phyloP scores from a whole-genome alignment of 2,888 invertebrate genomes.

The Drosophila meridionalis region DNA sequence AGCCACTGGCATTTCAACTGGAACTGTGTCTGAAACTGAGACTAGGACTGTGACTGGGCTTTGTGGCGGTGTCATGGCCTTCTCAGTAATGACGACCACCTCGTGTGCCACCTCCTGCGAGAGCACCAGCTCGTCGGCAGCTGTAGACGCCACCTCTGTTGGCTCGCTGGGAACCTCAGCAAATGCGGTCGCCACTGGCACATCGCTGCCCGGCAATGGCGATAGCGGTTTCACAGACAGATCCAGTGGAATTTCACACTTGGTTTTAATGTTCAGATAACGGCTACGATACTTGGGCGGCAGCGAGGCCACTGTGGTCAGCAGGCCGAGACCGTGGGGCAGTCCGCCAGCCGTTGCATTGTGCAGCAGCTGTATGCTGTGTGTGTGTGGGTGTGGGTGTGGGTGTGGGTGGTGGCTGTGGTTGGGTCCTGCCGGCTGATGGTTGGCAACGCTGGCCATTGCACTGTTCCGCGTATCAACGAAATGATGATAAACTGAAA shows the following conservation, averaged over 20 bases:
- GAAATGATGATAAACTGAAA: constrained; percentile 61
- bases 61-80: constrained; percentile 54
- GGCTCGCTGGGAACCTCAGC: constrained; percentile 77
- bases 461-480: constrained; percentile 53
- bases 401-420: constrained; percentile 42
- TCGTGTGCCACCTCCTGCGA: constrained; percentile 53
- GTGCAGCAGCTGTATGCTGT: constrained; percentile 78
- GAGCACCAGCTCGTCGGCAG: constrained; percentile 18
- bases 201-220: constrained; percentile 66
- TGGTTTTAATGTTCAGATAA: constrained; percentile 83
- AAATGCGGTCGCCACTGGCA: constrained; percentile 77
- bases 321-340: constrained; percentile 83
- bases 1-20: constrained; percentile 16
- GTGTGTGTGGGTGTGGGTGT: constrained; percentile 50
- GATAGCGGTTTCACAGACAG: constrained; percentile 88
- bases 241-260: constrained; percentile 88
- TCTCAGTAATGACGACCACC: constrained; percentile 58
- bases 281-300: constrained; percentile 85
- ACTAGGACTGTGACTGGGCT: constrained; percentile 84
- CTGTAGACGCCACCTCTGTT: not conserved
- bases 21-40: constrained; percentile 67
- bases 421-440: constrained; percentile 36
- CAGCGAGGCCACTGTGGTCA: constrained; percentile 85
- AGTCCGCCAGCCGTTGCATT: constrained; percentile 69
- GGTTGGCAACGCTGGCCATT: constrained; percentile 65